Percentiles rank a stretch among this genome's conserved stretches.
Conservation (phyloP, 2,888 invertebrate genomes). For the Pyrocoelia pectoralis region DNA sequence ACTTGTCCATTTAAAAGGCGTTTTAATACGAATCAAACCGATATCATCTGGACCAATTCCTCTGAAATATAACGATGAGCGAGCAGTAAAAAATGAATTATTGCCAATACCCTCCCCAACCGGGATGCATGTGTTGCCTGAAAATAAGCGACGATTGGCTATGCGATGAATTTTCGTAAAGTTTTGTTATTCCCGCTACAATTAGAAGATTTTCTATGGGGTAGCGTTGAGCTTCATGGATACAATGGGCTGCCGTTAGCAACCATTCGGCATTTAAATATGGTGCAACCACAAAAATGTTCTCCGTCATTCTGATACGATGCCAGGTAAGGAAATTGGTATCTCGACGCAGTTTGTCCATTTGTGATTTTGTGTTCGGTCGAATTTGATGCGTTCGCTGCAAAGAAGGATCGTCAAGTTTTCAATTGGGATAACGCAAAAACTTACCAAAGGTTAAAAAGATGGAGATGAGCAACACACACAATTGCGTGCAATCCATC, state of each 20-base stretch:
- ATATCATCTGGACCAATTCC: not conserved
- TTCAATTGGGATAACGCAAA: too few species aligned
- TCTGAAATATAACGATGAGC: not conserved
- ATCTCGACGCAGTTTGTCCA: not conserved
- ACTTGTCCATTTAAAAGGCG: not conserved
- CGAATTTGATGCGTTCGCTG: not conserved
- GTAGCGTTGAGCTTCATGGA: not conserved
- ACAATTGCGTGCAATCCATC: too few species aligned
- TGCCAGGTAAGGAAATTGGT: slow-evolving; percentile 7
- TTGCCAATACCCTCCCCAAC: not conserved
- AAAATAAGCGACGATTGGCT: not conserved
- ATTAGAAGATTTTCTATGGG: not conserved
- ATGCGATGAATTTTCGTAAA: not conserved
- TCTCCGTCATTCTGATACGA: not conserved
- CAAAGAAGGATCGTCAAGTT: too few species aligned
- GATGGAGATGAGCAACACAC: too few species aligned
- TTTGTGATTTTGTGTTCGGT: not conserved
- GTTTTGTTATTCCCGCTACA: not conserved
- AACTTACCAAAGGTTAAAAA: too few species aligned
- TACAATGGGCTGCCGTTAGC: slow-evolving; percentile 7
- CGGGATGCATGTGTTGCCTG: not conserved
- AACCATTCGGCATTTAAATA: not conserved
- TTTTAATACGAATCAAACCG: not conserved
- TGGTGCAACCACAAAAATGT: slow-evolving; percentile 4
- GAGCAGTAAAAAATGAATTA: too few species aligned